A percentile compares a stretch with the other conserved stretches of the same genome.
Conservation (phyloP, 2,797 vertebrate species). For the Alca torda region DNA sequence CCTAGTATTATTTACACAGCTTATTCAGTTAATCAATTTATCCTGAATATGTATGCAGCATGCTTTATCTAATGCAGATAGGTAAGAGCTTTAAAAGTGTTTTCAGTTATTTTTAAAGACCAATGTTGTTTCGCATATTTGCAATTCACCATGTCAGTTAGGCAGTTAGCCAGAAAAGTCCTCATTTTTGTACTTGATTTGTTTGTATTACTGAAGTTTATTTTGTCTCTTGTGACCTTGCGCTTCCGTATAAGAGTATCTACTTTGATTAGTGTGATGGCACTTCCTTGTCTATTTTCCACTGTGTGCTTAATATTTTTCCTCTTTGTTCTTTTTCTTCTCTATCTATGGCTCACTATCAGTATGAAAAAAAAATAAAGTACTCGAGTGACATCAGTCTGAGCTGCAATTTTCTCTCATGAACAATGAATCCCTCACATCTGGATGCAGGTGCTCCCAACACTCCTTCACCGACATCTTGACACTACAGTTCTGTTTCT, state of each 20-base stretch:
- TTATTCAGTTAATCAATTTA: neutral
- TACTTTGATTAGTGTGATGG: neutral
- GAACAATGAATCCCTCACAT: neutral
- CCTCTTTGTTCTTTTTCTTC: neutral
- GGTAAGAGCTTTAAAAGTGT: neutral
- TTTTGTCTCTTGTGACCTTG: neutral
- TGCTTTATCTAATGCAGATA: neutral
- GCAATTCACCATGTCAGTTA: neutral
- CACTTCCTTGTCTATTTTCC: neutral
- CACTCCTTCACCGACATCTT: neutral
- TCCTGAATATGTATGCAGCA: neutral
- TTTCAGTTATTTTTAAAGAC: neutral
- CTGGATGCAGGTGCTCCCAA: neutral
- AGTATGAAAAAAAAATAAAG: neutral
- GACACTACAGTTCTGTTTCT: neutral
- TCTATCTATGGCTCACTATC: neutral
- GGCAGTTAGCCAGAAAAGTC: neutral
- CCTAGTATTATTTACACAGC: neutral
- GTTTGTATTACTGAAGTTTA: neutral
- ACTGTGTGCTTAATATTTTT: neutral
- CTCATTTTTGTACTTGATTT: neutral
- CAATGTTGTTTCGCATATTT: neutral
- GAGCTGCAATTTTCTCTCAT: neutral
- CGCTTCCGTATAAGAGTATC: neutral
- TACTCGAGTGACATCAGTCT: neutral